Evolutionary conservation across 2,113 vertebrate species (phyloP).

Genomic region (Gnathonemus echidnorhynchus): DNA sequence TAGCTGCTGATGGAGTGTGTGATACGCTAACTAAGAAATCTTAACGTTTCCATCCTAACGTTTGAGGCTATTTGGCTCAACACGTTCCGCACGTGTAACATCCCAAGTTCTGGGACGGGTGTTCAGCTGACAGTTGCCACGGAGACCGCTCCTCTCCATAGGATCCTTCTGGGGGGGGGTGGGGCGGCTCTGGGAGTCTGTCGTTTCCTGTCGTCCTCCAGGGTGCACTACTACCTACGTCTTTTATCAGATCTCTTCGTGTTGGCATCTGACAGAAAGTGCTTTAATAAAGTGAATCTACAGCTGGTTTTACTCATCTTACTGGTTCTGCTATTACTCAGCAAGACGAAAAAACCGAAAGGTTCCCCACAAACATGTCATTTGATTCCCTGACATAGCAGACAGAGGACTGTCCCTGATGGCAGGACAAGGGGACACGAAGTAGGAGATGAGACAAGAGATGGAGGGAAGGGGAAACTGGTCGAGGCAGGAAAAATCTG

Average conservation of each 20-base stretch:
- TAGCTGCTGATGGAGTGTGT: not conserved
- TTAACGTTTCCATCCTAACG: not conserved
- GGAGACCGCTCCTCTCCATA: not conserved
- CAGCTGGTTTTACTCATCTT: not conserved
- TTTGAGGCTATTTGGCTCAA: not conserved
- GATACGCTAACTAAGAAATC: not conserved
- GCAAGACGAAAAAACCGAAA: not conserved
- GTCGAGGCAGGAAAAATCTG: not conserved
- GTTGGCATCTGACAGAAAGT: not conserved
- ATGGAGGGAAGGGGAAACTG: not conserved
- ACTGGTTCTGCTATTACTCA: not conserved
- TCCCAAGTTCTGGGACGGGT: not conserved
- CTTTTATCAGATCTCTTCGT: not conserved
- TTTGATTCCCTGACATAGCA: not conserved
- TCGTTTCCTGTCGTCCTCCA: not conserved
- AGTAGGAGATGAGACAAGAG: not conserved
- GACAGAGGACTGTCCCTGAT: not conserved
- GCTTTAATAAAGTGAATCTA: not conserved
- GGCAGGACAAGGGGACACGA: not conserved
- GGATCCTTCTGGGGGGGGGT: not conserved
- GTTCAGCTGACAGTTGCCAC: not conserved
- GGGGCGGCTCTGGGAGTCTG: not conserved
- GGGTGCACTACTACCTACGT: not conserved
- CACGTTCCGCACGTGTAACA: not conserved
- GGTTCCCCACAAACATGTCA: not conserved